phyloP scores from a whole-genome alignment of 2,888 invertebrate genomes.

The Trimorus sp. region DNA sequence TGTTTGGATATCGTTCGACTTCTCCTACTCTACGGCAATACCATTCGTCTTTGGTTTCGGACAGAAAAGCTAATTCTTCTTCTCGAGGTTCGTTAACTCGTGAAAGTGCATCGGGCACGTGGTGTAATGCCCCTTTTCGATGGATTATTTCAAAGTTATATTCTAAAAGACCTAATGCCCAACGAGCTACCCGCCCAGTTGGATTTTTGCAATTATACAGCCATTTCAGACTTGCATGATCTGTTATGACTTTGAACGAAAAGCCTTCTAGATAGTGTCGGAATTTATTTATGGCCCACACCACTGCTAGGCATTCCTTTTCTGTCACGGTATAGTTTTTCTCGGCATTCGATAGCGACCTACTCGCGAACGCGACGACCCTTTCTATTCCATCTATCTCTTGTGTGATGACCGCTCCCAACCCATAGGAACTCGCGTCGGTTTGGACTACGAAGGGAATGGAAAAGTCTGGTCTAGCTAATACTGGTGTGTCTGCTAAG shows the following conservation, averaged over 20 bases:
- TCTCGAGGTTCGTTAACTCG: not conserved
- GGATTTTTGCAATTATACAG: constrained; percentile 63
- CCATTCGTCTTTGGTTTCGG: not conserved
- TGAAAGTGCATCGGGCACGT: constrained; percentile 17
- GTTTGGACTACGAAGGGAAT: not conserved
- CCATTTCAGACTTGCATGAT: constrained; percentile 68
- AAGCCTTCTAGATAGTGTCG: constrained; percentile 65
- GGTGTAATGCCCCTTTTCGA: too few species aligned
- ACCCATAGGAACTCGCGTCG: constrained; percentile 15
- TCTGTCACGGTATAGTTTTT: too few species aligned
- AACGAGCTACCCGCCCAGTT: constrained; percentile 53
- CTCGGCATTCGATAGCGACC: constrained; percentile 55
- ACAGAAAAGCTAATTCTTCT: not conserved
- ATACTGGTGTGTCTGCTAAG: not conserved
- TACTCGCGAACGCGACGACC: constrained; percentile 68
- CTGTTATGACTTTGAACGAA: constrained; percentile 65
- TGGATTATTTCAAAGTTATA: not conserved
- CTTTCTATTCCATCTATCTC: constrained; percentile 43
- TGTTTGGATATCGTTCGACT: not conserved
- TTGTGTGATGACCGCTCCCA: constrained; percentile 67
- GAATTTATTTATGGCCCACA: too few species aligned
- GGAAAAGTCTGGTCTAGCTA: not conserved
- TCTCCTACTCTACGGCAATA: not conserved
- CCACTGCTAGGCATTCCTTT: too few species aligned
- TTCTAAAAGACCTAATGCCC: constrained; percentile 10